Conservation (phyloP, 2,888 invertebrate genomes). For the Eubasilissa splendida region DNA sequence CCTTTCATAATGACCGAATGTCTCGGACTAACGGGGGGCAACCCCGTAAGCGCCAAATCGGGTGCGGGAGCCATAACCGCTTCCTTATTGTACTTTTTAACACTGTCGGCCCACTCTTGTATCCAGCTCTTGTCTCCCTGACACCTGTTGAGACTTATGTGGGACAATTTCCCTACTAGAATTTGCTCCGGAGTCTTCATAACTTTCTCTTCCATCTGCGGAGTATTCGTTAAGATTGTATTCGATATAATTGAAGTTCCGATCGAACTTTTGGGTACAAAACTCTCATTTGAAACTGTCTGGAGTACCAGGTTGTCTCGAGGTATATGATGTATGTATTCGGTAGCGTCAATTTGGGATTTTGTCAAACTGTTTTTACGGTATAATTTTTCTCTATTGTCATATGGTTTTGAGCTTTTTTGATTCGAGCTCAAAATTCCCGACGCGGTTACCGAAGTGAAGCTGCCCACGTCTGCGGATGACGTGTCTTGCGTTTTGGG, state of each 20-base stretch:
- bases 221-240: slow-evolving; percentile 22
- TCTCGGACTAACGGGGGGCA: slow-evolving; percentile 68
- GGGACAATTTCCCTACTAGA: slow-evolving; percentile 67
- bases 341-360: slow-evolving; percentile 79
- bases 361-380: slow-evolving; percentile 77
- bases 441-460: slow-evolving; percentile 82
- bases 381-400: slow-evolving; percentile 58
- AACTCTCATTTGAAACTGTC: slow-evolving; percentile 54
- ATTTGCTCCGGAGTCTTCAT: slow-evolving; percentile 64
- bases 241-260: slow-evolving; percentile 26
- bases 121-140: slow-evolving; percentile 75
- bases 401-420: slow-evolving; percentile 61
- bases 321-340: slow-evolving; percentile 70
- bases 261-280: slow-evolving; percentile 48
- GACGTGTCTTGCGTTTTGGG: slow-evolving; percentile 64
- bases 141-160: slow-evolving; percentile 70
- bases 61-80: slow-evolving; percentile 63
- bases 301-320: slow-evolving; percentile 52
- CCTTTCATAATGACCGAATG: slow-evolving; percentile 65
- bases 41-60: slow-evolving; percentile 60
- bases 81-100: slow-evolving; percentile 71
- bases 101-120: slow-evolving; percentile 78
- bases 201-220: slow-evolving; percentile 62
- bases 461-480: slow-evolving; percentile 74
- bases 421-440: slow-evolving; percentile 77